These are phyloP conservation scores for Onychostoma macrolepis DNA, from an alignment of 2,113 vertebrate species.

Conservation along the genomic window DNA sequence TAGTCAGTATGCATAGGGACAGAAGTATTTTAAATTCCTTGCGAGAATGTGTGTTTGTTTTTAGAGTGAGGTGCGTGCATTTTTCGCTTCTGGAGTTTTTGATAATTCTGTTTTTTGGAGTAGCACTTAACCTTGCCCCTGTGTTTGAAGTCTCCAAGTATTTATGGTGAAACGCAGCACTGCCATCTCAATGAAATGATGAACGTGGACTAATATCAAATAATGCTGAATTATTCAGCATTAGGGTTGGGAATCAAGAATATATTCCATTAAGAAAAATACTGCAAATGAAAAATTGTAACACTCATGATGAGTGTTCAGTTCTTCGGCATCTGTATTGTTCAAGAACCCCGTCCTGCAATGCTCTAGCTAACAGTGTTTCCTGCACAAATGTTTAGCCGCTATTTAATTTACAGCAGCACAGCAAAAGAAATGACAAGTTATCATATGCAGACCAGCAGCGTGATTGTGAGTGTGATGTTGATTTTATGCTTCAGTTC, in stretches of 20 bases:
- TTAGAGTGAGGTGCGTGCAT: neutral
- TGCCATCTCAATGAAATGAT: neutral
- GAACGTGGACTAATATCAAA: neutral
- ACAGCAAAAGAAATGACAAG: neutral
- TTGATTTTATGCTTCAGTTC: neutral
- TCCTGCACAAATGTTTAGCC: neutral
- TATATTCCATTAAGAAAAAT: neutral
- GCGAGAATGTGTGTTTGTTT: neutral
- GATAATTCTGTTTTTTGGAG: neutral
- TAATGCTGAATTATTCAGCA: neutral
- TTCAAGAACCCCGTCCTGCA: neutral
- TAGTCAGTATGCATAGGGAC: neutral
- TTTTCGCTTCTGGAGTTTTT: constrained; percentile 1
- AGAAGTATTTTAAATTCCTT: neutral
- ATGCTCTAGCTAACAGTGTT: neutral
- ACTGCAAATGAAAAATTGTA: neutral
- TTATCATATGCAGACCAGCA: neutral
- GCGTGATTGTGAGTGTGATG: neutral
- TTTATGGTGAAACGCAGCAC: neutral
- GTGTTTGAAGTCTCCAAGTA: constrained; percentile 5
- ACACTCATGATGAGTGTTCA: neutral
- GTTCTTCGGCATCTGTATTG: neutral
- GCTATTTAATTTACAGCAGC: neutral
- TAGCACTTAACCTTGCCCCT: neutral
- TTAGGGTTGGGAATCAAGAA: neutral